phyloP scores from a whole-genome alignment of 2,797 vertebrate genomes.

The Microctenopoma steveboyesi region DNA sequence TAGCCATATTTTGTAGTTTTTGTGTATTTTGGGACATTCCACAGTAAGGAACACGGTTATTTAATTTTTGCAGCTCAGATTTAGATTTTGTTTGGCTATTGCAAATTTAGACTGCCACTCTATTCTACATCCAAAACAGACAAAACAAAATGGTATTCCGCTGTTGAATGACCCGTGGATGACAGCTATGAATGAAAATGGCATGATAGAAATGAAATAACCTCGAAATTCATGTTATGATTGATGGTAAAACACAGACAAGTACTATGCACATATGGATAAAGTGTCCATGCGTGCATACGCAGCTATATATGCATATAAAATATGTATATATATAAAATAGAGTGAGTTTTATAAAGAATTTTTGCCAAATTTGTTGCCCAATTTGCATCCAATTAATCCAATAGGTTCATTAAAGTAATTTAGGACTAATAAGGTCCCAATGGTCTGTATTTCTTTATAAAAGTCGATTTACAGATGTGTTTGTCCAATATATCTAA shows the following conservation, averaged over 20 bases:
- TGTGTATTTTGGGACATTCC: constrained; percentile 77
- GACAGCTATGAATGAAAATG: constrained; percentile 65
- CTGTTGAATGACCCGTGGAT: constrained; percentile 80
- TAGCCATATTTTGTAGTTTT: constrained; percentile 46
- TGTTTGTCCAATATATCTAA: constrained; percentile 80
- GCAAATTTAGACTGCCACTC: constrained; percentile 79
- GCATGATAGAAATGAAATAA: constrained; percentile 54
- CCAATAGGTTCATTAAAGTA: constrained; percentile 58
- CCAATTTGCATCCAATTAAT: constrained; percentile 65
- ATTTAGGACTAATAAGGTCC: constrained; percentile 67
- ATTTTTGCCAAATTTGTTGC: constrained; percentile 69
- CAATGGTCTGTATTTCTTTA: constrained; percentile 80
- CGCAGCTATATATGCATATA: constrained; percentile 82
- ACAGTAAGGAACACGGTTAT: constrained; percentile 75
- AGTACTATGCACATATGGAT: constrained; percentile 72
- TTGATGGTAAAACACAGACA: constrained; percentile 74
- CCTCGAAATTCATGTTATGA: constrained; percentile 60
- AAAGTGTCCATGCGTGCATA: constrained; percentile 71
- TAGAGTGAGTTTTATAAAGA: constrained; percentile 88
- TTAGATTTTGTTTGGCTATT: constrained; percentile 58
- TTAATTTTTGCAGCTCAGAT: constrained; percentile 48
- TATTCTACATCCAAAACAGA: constrained; percentile 82
- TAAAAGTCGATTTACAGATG: constrained; percentile 81
- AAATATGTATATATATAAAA: constrained; percentile 84
- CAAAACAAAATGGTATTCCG: constrained; percentile 80